Base-by-base conservation (phyloP, 2,113 vertebrate genomes). In the Chloropsis cyanopogon region DNA sequence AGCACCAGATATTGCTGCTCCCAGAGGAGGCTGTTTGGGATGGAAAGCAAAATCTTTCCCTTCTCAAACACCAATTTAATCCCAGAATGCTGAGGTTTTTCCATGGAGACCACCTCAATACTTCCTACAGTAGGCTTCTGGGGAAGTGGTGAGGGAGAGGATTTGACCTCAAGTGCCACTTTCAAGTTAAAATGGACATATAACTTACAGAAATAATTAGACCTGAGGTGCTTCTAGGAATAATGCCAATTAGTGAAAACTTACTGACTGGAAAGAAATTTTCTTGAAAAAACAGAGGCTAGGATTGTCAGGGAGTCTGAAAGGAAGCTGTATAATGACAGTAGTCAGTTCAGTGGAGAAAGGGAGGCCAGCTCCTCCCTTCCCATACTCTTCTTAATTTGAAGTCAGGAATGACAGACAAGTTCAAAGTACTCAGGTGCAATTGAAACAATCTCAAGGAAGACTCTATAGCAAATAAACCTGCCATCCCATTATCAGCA, bases 231-330 rank as follows among this genome's bases (percentile, higher is more conserved):
- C 12, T 85, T 39, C 57, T 66, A 64, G 54, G 70, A 86, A 53
- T 63, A 64, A 84, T 60, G 54, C 22, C 47, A 90, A 53, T 71
- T 56, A 93, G 29, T 91, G 66, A 84, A 73, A 92, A 56, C 10
- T 41, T 88, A 80, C 47, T 70, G 54, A 22, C 33, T 68, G 61
- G 46, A 78, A 63, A 87, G 22, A 25, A 20, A 17, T 86, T 77
- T 52, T 83, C 41, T 50, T 50, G 4, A 13, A 64, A 77, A 70
- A 59, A 4, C 14, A 81, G 64, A 41, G 70, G 28, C 59, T 53
- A 73, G 29, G 19, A 61, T 41, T 56, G n/a, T 42, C 59, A 42
- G 22, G 17, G 31, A 92, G 31, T 61, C 59, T 5, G 5, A 70
- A 83, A 73, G 24, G 49, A 86, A 83, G 39, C 6, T 3, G 4